Base-by-base conservation (phyloP, 1,140 invertebrate species). In the Ips nitidus region DNA sequence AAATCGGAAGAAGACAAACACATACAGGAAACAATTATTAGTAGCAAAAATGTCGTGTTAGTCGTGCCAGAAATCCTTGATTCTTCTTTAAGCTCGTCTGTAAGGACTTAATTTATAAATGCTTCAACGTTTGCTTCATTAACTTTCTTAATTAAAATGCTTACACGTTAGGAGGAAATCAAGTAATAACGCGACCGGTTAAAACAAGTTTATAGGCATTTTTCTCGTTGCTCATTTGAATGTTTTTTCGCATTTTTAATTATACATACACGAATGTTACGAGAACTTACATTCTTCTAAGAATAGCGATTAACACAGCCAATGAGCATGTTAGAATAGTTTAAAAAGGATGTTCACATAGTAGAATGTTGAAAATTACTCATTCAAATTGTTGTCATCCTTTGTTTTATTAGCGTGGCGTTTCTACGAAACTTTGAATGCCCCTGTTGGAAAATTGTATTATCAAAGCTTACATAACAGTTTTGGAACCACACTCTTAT, bases 101-200 rank as follows among this genome's bases (percentile, higher is more conserved):
- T 41, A 59, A 37, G 41, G 37, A 59, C 57, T 59, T 42, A 42
- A 59, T 42, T 36, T 36, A 41, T 59, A 2, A 59, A 56, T 56
- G 37, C 53, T 38, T 0, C 1, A 22, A 22, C 22, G 22, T 55
- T 55, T 6, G 39, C 57, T 59, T 59, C 57, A 41, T 59, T 59
- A 59, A 59, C 53, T 59, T 59, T 59, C 4, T 59, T 59, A 59
- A 59, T 41, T 59, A n/a, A 59, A 59, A 59, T 59, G 38, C 39
- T 42, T 59, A 59, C 38, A 41, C 38, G 57, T 5, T 42, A 42
- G 57, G 38, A 59, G 57, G 7, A 59, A 59, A 59, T 59, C 42
- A 59, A 59, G 57, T 36, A 41, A 59, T 59, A 59, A 59, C 7
- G 45, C 45, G 45, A 41, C 3, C 8, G 8, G 42, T 41, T 38